Evolutionary conservation across 2,113 vertebrate species (phyloP), one percentile per base, ranked within the genome.

Genomic region (Hemiscyllium ocellatum): DNA sequence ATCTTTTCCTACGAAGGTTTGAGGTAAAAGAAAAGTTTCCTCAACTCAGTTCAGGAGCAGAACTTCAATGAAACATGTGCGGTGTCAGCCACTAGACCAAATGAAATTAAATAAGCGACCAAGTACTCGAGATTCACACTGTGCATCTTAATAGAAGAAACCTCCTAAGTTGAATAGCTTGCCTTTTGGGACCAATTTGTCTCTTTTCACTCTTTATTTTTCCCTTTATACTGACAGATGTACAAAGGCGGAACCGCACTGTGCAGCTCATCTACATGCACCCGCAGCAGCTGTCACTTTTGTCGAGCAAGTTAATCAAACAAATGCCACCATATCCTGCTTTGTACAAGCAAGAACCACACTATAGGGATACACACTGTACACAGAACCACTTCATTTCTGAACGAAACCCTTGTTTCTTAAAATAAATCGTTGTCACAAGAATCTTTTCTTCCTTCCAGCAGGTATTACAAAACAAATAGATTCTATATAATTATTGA

Each of bases 141-240:
- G 97, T 98, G 99, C 98, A 98, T 98, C 98, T 99, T 98, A 99
- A 99, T 99, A 98, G 98, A 98, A 98, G 98, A 98, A 99, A 98
- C 98, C 98, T 98, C 97, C 97, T 98, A 98, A 99, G 98, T 98
- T 99, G 99, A 99, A 99, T 99, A 98, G 99, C 98, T 98, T 99
- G 99, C 98, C 99, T 99, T 99, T 99, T 98, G 99, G 98, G 98
- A 98, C 99, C 99, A 99, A 99, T 99, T 99, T 99, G 99, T 99
- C 98, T 99, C 99, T 98, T 99, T 99, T 99, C 98, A 99, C 98
- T 98, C 98, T 97, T 98, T 98, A 98, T 98, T 98, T 98, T 98
- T 98, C 98, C 98, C 98, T 98, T 98, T 98, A 97, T 98, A 98
- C 99, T 99, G 99, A 99, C 99, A 99, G 99, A 99, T 99, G 98